Evolutionary conservation across 37 sponge, comb jelly and placozoan genomes (phyloP).

Genomic region (Eunapius fragilis): DNA sequence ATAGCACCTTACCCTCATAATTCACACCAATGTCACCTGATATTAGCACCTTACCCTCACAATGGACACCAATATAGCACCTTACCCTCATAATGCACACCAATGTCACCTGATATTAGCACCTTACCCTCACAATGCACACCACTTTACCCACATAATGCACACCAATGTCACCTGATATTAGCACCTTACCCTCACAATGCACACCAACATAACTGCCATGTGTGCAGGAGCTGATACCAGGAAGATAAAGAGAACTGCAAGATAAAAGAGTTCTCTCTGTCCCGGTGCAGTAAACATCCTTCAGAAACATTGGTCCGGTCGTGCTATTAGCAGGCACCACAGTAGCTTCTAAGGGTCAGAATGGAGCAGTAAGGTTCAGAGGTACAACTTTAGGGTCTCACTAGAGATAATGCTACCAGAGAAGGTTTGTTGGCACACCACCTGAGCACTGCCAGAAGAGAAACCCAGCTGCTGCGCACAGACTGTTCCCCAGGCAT

Average conservation of each 20-base stretch:
- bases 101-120: too few species aligned
- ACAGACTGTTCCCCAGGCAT: neutral
- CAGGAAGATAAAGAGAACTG: neutral
- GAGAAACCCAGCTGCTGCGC: neutral
- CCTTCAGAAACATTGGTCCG: neutral
- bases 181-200: neutral
- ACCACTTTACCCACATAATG: too few species aligned
- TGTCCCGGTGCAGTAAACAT: neutral
- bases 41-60: too few species aligned
- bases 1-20: too few species aligned
- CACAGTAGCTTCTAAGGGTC: neutral
- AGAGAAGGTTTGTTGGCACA: neutral
- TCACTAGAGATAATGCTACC: neutral
- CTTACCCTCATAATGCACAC: too few species aligned
- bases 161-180: too few species aligned
- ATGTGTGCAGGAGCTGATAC: neutral
- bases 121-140: too few species aligned
- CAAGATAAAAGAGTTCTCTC: neutral
- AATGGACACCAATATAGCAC: too few species aligned
- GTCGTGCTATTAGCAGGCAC: neutral
- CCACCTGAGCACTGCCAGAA: neutral
- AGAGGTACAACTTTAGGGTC: neutral
- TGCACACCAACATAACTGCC: neutral
- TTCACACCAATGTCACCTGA: too few species aligned
- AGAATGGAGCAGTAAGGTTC: neutral